phyloP scores from a whole-genome alignment of 2,888 invertebrate species.

The Tipula vernalis region DNA sequence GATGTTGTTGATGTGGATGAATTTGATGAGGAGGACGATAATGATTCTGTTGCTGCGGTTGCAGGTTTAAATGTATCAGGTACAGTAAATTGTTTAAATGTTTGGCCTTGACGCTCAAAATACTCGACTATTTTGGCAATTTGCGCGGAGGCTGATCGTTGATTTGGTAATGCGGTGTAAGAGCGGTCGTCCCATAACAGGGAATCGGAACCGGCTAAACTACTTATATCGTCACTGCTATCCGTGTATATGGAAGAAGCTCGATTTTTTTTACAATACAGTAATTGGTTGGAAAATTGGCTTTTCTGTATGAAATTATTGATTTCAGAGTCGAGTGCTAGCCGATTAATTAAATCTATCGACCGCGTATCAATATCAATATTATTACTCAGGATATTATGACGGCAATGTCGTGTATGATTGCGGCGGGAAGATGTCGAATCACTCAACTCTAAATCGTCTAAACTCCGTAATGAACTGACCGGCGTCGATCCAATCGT shows the following conservation, averaged over 20 bases:
- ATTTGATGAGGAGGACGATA: constrained; percentile 14
- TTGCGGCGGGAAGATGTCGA: constrained; percentile 23
- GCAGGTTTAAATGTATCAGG: constrained; percentile 25
- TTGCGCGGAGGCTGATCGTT: constrained; percentile 51
- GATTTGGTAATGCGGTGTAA: constrained; percentile 39
- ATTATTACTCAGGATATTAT: constrained; percentile 29
- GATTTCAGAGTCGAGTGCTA: constrained; percentile 37
- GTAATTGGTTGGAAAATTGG: constrained; percentile 39
- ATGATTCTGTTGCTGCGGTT: constrained; percentile 12
- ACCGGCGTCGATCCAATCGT: constrained; percentile 34
- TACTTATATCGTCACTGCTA: constrained; percentile 75
- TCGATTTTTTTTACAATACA: constrained; percentile 49
- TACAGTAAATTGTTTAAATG: constrained; percentile 38
- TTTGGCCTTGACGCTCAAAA: constrained; percentile 65
- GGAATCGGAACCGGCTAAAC: constrained; percentile 63
- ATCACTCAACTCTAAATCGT: constrained; percentile 40
- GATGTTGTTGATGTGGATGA: constrained; percentile 10
- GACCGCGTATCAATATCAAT: constrained; percentile 31
- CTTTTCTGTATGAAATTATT: constrained; percentile 36
- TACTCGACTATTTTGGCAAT: constrained; percentile 80
- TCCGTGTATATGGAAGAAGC: constrained; percentile 77
- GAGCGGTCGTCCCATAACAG: constrained; percentile 56
- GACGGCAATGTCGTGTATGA: constrained; percentile 22
- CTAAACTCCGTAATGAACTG: constrained; percentile 44
- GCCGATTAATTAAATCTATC: constrained; percentile 36